These are phyloP conservation scores for Auanema freiburgensis DNA, from an alignment of 2,888 invertebrate species.

Conservation along the genomic window DNA sequence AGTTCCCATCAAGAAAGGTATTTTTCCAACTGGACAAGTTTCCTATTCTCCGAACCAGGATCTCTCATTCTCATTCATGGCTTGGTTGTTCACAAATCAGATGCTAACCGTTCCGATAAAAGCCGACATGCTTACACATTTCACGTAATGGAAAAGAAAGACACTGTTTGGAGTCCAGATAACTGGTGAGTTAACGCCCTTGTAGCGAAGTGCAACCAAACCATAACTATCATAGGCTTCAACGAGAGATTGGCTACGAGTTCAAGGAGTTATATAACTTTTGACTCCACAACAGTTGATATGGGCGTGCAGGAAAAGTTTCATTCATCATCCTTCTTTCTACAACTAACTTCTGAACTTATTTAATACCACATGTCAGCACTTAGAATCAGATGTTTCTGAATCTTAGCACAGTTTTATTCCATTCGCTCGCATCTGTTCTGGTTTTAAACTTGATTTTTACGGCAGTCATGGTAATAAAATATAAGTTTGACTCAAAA, in stretches of 20 bases:
- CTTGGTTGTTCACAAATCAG: slow-evolving; percentile 88
- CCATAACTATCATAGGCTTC: slow-evolving; percentile 11
- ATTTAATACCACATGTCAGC: too few species aligned
- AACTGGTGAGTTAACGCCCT: slow-evolving; percentile 66
- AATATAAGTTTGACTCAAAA: neutral
- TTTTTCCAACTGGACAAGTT: neutral
- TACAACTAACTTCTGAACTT: neutral
- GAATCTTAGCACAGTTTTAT: neutral
- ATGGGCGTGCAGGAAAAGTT: neutral
- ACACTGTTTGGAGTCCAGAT: slow-evolving; percentile 76
- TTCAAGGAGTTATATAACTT: neutral
- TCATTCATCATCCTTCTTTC: too few species aligned
- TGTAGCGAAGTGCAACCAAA: too few species aligned
- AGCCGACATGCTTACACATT: slow-evolving; percentile 94
- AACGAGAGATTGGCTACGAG: neutral
- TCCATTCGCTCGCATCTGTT: neutral
- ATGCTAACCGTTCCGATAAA: slow-evolving; percentile 78
- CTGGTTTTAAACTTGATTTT: neutral
- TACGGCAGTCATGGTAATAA: neutral
- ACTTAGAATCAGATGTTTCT: too few species aligned
- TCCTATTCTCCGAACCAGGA: slow-evolving; percentile 68
- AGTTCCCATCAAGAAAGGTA: slow-evolving; percentile 83
- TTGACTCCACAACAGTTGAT: neutral
- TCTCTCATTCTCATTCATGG: slow-evolving; percentile 87
- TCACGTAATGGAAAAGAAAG: slow-evolving; percentile 82